Conservation (phyloP, 1,140 invertebrate species). For the Leptinotarsa lineolata region DNA sequence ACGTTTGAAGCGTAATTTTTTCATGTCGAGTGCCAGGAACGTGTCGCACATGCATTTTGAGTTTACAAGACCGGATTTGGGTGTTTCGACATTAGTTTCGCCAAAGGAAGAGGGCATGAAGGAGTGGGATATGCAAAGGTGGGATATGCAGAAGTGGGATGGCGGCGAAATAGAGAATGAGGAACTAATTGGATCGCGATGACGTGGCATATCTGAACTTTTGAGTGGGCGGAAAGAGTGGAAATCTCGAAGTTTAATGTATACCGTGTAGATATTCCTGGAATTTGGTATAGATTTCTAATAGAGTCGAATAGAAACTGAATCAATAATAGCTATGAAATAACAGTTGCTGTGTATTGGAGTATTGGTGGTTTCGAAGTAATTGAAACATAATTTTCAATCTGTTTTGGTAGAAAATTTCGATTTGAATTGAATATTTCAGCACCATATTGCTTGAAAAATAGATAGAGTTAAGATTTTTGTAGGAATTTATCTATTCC, state of each 20-base stretch:
- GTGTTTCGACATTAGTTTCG: neutral
- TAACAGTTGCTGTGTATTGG: too few species aligned
- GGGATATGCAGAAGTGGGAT: neutral
- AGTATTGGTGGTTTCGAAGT: too few species aligned
- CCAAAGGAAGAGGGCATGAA: neutral
- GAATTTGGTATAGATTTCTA: neutral
- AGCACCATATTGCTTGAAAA: too few species aligned
- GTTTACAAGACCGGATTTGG: neutral
- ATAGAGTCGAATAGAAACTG: too few species aligned
- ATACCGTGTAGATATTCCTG: neutral
- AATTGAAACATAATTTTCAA: too few species aligned
- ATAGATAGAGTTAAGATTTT: too few species aligned
- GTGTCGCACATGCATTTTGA: conserved; percentile 31
- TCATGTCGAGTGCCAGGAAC: conserved; percentile 23
- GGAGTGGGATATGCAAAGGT: neutral
- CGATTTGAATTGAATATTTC: too few species aligned
- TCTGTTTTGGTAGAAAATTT: too few species aligned
- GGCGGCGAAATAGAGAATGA: neutral
- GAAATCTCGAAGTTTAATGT: neutral
- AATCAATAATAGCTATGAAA: too few species aligned
- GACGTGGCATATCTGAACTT: neutral
- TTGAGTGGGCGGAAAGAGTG: neutral
- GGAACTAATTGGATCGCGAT: neutral
- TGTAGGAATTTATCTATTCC: too few species aligned
- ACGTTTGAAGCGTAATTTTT: conserved; percentile 33